Evolutionary conservation across 2,888 invertebrate genomes (phyloP).

Genomic region (Leptinotarsa tumamoca): DNA sequence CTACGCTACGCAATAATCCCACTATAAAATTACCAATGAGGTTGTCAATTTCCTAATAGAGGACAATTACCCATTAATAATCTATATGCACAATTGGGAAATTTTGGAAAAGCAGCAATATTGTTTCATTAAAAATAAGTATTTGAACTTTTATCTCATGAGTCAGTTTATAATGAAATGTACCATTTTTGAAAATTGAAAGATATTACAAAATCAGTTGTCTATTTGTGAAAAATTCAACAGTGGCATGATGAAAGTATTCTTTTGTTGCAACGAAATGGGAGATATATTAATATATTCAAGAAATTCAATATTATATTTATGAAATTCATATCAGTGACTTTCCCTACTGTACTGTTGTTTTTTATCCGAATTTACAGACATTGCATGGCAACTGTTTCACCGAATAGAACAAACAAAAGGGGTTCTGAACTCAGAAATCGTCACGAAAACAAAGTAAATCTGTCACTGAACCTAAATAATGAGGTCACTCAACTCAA

Average conservation of each 20-base stretch:
- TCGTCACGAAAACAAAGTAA: slow-evolving; percentile 23
- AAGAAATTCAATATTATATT: no score
- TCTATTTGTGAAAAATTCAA: no score
- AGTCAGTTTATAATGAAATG: no score
- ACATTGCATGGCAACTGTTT: not conserved
- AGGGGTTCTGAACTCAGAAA: not conserved
- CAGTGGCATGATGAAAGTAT: no score
- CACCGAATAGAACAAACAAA: not conserved
- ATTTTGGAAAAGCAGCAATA: not conserved
- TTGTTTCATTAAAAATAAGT: not conserved
- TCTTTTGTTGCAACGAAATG: no score
- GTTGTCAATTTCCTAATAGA: slow-evolving; percentile 14
- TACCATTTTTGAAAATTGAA: no score
- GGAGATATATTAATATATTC: no score
- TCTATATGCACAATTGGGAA: not conserved
- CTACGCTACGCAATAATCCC: slow-evolving; percentile 10
- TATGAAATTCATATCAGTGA: no score
- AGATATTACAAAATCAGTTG: no score
- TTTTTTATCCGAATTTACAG: not conserved
- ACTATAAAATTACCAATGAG: not conserved
- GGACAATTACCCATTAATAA: not conserved
- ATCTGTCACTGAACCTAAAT: slow-evolving; percentile 12
- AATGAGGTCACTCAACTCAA: slow-evolving; percentile 17
- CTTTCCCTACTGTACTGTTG: no score
- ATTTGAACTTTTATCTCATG: no score